Evolutionary conservation across 2,113 vertebrate species (phyloP).

Genomic region (Crotophaga sulcirostris): DNA sequence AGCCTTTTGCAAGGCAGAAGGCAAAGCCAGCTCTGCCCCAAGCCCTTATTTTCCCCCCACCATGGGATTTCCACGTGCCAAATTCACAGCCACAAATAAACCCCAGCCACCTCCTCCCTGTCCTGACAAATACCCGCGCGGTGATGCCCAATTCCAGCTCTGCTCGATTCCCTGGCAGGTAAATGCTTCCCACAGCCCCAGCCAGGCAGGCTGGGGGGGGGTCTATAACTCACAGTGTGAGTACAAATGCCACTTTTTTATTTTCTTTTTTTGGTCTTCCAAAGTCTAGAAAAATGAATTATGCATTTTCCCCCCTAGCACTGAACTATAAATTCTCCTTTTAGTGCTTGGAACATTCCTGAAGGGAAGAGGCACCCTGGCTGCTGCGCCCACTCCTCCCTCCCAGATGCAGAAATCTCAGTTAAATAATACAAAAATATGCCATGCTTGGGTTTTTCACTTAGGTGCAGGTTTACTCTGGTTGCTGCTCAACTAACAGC

Average conservation of each 20-base stretch:
- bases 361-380: background rate
- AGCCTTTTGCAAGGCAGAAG: background rate
- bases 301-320: background rate
- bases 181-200: background rate
- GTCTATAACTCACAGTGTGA: background rate
- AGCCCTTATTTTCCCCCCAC: background rate
- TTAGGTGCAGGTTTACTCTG: background rate
- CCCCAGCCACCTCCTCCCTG: background rate
- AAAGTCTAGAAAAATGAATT: background rate
- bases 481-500: background rate
- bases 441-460: background rate
- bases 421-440: background rate
- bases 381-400: background rate
- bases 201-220: background rate
- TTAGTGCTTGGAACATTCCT: background rate
- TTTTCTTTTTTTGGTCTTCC: background rate
- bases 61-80: fast-evolving
- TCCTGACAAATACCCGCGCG: too few relatives aligned
- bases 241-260: background rate
- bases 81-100: background rate
- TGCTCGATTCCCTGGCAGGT: fast-evolving
- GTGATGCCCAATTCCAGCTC: background rate
- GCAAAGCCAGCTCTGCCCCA: background rate
- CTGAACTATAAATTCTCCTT: background rate
- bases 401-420: background rate